Base-by-base conservation (phyloP, 2,113 vertebrate genomes). In the Nothocercus julius region DNA sequence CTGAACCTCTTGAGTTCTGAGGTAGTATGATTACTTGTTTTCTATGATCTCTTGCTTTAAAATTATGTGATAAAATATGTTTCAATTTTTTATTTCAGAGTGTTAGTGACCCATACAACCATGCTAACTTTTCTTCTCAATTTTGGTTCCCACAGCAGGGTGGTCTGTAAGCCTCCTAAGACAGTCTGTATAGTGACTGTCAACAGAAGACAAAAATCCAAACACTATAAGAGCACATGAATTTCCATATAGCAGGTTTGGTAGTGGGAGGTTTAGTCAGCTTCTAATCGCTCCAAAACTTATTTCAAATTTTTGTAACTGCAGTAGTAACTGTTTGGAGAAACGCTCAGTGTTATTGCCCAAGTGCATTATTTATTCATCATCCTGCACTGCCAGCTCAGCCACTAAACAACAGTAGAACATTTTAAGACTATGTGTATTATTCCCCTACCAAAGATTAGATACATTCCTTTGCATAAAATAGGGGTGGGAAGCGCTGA, bases 121-220 rank as follows among this genome's bases (percentile, higher is more conserved):
- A 18, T 40, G 32, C 32, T 79, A 21, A 36, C 16, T 42, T 22
- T 7, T 66, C 18, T 0, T 0, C 51, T 84, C 17, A 5, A 6
- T 36, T 86, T 2, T 51, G 27, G 56, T 68, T 51, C 56, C 84
- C 54, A 9, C 17, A 44, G 0, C 3, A 40, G 32, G 3, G 2
- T 18, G 28, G 18, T 85, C 59, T 30, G 14, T 61, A 25, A 73
- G 32, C 34, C 61, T 58, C 62, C 67, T 58, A 64, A 85, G 47
- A 58, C 42, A 40, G 44, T 77, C 72, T 64, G 20, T 62, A 30
- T 25, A 5, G 51, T 1, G 0, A 20, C 0, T 0, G 44, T 27
- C 79, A 85, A 51, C 13, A 36, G 68, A 54, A 91, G 78, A 76
- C 7, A 16, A 56, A 87, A 54, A 28, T 10, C 15, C 53, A 72